Evolutionary conservation across 2,113 vertebrate genomes (phyloP).

Genomic region (Triplophysa rosa): DNA sequence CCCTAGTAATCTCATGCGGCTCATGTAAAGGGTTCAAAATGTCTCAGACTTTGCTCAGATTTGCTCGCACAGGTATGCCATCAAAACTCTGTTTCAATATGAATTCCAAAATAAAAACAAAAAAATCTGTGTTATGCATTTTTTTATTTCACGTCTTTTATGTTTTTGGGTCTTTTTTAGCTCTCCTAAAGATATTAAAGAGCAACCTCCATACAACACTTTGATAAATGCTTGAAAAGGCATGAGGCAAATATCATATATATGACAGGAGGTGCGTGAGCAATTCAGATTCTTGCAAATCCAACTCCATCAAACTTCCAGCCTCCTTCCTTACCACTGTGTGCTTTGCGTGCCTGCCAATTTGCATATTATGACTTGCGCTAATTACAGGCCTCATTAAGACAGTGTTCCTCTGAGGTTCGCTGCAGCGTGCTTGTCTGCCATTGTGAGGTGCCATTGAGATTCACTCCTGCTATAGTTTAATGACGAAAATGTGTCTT

Average conservation of each 20-base stretch:
- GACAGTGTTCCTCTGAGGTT: constrained; percentile 51
- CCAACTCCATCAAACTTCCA: constrained; percentile 27
- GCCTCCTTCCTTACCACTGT: neutral
- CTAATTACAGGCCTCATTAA: constrained; percentile 61
- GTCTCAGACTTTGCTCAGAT: neutral
- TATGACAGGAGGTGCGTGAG: neutral
- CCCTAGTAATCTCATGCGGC: too few relatives aligned
- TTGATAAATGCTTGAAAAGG: constrained; percentile 12
- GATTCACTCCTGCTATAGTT: constrained; percentile 23
- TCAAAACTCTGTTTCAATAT: too few relatives aligned
- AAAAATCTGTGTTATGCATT: neutral
- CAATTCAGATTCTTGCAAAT: constrained; percentile 7
- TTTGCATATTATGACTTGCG: constrained; percentile 62
- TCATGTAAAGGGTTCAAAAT: too few relatives aligned
- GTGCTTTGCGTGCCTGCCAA: constrained; percentile 29
- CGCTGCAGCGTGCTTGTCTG: constrained; percentile 35
- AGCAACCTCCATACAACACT: neutral
- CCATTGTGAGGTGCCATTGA: constrained; percentile 22
- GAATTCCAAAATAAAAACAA: neutral
- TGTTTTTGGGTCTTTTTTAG: too few relatives aligned
- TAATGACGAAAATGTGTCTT: constrained; percentile 36
- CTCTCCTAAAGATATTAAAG: too few relatives aligned
- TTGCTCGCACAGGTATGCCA: neutral
- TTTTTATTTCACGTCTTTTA: too few relatives aligned
- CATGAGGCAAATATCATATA: constrained; percentile 24